Conservation (phyloP, 30 jellyfish, hydroid and myxozoan species). For the Aurelia sp. region DNA sequence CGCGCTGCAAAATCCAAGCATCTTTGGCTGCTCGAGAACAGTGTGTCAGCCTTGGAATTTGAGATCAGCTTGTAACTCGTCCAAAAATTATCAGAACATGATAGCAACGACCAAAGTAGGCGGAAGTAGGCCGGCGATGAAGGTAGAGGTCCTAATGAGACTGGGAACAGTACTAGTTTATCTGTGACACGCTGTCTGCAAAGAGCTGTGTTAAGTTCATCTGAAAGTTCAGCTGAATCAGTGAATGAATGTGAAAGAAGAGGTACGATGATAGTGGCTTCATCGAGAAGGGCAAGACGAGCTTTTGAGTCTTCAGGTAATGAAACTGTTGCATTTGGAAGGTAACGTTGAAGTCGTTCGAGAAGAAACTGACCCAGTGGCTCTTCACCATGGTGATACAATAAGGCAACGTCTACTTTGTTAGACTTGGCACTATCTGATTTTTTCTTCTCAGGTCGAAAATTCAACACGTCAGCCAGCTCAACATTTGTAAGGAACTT, state of each 20-base stretch:
- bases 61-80: neutral
- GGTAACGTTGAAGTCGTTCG: conserved; percentile 32
- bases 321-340: conserved; percentile 63
- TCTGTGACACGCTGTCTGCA: conserved; percentile 82
- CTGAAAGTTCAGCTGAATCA: conserved; percentile 58
- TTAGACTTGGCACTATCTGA: neutral
- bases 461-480: conserved; percentile 19
- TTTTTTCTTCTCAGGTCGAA: conserved; percentile 2
- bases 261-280: conserved; percentile 77
- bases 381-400: conserved; percentile 53
- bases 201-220: conserved; percentile 82
- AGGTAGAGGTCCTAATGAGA: conserved; percentile 67
- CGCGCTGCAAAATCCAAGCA: conserved; percentile 73
- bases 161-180: conserved; percentile 73
- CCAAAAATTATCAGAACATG: conserved; percentile 78
- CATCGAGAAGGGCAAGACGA: conserved; percentile 76
- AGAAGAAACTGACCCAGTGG: conserved; percentile 28
- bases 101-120: conserved; percentile 69
- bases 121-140: conserved; percentile 77
- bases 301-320: conserved; percentile 52
- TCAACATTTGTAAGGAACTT: conserved; percentile 41
- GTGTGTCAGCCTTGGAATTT: neutral
- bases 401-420: conserved; percentile 58
- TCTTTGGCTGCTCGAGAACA: neutral
- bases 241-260: conserved; percentile 54